Conservation (phyloP, 2,888 invertebrate species). For the Brassicogethes aeneus region DNA sequence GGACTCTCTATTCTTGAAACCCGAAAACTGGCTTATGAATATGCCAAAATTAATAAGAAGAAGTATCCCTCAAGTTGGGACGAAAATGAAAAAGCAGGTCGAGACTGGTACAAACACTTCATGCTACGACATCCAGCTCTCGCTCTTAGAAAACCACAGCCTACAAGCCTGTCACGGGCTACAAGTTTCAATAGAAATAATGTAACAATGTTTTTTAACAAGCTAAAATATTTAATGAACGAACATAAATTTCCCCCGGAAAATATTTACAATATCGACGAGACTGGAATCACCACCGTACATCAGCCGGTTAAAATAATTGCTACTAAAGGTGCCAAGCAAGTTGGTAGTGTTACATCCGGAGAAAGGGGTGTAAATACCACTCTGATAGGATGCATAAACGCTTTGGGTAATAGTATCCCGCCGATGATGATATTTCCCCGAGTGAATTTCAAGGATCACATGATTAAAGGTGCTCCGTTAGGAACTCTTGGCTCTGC, state of each 20-base stretch:
- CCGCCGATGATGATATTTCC: constrained; percentile 7
- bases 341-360: constrained; percentile 23
- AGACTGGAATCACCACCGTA: constrained; percentile 26
- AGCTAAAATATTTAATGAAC: constrained; percentile 6
- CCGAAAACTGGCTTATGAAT: not conserved
- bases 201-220: constrained; percentile 9
- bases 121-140: not conserved
- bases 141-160: constrained; percentile 2
- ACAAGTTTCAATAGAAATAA: constrained; percentile 5
- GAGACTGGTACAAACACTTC: constrained; percentile 1
- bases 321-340: constrained; percentile 21
- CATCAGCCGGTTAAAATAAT: constrained; percentile 23
- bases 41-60: constrained; percentile 1
- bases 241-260: constrained; percentile 11
- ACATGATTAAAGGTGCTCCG: constrained; percentile 10
- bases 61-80: not conserved
- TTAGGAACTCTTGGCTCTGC: constrained; percentile 7
- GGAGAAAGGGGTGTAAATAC: constrained; percentile 21
- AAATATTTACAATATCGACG: constrained; percentile 26
- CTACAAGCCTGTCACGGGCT: constrained; percentile 6
- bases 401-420: constrained; percentile 6
- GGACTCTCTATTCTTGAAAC: not conserved
- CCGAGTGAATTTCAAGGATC: constrained; percentile 7
- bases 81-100: constrained; percentile 1
- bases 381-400: constrained; percentile 12